These are phyloP conservation scores for Gambelia wislizenii DNA, from an alignment of 2,797 vertebrate genomes.

Conservation along the genomic window DNA sequence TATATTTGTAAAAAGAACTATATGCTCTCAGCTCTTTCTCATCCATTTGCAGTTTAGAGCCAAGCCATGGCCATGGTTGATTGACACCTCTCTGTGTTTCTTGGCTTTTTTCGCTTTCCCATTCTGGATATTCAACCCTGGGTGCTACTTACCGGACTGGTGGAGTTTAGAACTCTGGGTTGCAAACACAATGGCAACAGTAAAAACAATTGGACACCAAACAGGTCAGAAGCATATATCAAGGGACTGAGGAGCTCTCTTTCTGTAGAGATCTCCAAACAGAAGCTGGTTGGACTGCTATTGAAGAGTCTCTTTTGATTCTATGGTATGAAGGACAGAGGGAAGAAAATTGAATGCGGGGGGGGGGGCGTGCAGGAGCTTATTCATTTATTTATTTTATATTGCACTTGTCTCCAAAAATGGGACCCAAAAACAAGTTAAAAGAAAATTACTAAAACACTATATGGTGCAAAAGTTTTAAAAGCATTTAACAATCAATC, in stretches of 20 bases:
- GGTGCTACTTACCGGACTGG: not conserved
- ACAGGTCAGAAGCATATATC: not conserved
- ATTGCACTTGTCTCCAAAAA: too few species aligned
- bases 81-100: not conserved
- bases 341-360: not conserved
- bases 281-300: not conserved
- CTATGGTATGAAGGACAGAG: not conserved
- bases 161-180: not conserved
- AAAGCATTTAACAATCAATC: too few species aligned
- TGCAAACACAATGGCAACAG: not conserved
- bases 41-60: not conserved
- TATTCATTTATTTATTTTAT: too few species aligned
- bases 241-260: not conserved
- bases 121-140: not conserved
- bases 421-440: too few species aligned
- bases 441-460: too few species aligned
- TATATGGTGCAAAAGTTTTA: too few species aligned
- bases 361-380: too few species aligned
- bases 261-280: not conserved
- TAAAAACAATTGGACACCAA: not conserved
- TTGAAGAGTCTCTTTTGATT: not conserved
- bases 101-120: not conserved
- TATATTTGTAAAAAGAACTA: not conserved
- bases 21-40: not conserved
- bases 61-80: not conserved